These are phyloP conservation scores for Planococcus citri DNA, from an alignment of 1,140 invertebrate species.

Conservation along the genomic window DNA sequence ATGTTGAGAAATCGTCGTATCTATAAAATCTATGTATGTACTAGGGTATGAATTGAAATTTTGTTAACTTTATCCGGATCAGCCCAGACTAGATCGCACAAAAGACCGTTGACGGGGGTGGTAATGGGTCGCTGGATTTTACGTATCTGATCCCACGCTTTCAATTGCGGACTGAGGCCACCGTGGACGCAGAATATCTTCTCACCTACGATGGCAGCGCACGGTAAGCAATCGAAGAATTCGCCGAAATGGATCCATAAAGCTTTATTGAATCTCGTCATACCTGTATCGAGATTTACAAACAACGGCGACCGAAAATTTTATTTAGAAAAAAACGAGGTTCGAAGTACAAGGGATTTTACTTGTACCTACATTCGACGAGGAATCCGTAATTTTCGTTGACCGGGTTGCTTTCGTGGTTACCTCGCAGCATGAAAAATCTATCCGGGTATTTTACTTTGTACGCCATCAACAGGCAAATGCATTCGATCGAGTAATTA, in stretches of 20 bases:
- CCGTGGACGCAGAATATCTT: conserved; percentile 51
- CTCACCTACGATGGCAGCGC: conserved; percentile 36
- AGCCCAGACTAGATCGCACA: conserved; percentile 71
- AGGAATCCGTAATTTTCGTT: conserved; percentile 57
- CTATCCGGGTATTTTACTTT: conserved; percentile 80
- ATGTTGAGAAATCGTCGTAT: too few species aligned
- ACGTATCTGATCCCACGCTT: conserved; percentile 47
- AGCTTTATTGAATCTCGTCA: background rate
- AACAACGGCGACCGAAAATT: background rate
- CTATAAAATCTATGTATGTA: too few species aligned
- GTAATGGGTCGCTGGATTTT: conserved; percentile 51
- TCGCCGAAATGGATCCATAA: conserved; percentile 66
- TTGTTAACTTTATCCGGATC: conserved; percentile 40
- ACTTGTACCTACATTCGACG: conserved; percentile 4
- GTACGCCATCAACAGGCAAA: conserved; percentile 51
- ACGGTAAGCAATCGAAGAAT: conserved; percentile 28
- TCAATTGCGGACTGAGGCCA: conserved; percentile 44
- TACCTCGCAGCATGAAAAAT: conserved; percentile 77
- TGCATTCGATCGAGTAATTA: conserved; percentile 36
- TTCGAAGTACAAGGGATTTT: background rate
- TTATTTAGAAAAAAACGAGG: background rate
- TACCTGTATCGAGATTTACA: too few species aligned
- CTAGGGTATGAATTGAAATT: background rate
- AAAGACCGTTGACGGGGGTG: conserved; percentile 50
- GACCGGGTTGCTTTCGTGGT: conserved; percentile 75